phyloP scores from a whole-genome alignment of 2,888 invertebrate species.

The Ectropis crepuscularia region DNA sequence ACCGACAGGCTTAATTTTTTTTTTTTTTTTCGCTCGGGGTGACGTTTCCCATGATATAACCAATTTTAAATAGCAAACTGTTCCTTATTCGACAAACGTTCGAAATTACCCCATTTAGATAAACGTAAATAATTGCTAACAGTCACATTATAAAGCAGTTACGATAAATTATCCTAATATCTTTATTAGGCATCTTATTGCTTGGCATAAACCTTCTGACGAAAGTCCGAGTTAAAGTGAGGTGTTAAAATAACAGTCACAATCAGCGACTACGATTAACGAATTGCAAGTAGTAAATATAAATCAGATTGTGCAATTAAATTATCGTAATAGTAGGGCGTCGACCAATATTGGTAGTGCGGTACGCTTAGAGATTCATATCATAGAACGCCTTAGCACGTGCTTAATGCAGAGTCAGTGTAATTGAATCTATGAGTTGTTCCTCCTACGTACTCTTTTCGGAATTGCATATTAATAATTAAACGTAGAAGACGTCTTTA shows the following conservation, averaged over 20 bases:
- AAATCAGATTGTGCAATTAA: constrained; percentile 70
- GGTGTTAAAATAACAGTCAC: constrained; percentile 38
- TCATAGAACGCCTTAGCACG: constrained; percentile 70
- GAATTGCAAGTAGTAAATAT: constrained; percentile 57
- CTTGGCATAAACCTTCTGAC: constrained; percentile 10
- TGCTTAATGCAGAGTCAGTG: constrained; percentile 44
- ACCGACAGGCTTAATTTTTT: too few relatives aligned
- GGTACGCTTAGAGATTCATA: constrained; percentile 72
- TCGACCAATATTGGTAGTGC: constrained; percentile 65
- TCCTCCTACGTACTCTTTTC: too few relatives aligned
- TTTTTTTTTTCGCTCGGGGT: too few relatives aligned
- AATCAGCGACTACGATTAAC: constrained; percentile 38
- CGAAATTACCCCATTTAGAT: background rate
- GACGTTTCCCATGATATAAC: too few relatives aligned
- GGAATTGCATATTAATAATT: too few relatives aligned
- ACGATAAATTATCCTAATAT: constrained; percentile 17
- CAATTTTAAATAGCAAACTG: background rate
- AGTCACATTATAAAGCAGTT: constrained; percentile 17
- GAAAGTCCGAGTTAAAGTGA: constrained; percentile 22
- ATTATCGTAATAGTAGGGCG: constrained; percentile 68
- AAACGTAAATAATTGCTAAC: background rate
- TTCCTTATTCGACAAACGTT: background rate
- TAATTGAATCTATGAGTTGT: too few relatives aligned
- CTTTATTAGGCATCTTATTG: constrained; percentile 23
- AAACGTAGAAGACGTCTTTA: too few relatives aligned